phyloP scores from a whole-genome alignment of 2,888 invertebrate species.

The Caenorhabditis sp. region DNA sequence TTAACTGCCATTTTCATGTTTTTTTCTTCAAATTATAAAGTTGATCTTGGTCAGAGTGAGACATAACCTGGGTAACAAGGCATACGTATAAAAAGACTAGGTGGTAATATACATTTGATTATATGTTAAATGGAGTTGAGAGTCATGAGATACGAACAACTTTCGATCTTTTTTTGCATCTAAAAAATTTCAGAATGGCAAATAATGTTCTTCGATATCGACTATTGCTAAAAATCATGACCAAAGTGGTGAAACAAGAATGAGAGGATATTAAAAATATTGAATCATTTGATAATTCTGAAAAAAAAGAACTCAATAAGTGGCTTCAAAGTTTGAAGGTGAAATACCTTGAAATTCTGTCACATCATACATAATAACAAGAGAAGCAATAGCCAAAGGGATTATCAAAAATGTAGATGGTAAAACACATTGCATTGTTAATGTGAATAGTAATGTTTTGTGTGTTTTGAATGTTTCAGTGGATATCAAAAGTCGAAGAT shows the following conservation, averaged over 20 bases:
- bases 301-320: too few species aligned
- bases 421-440: not conserved
- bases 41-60: too few species aligned
- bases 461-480: not conserved
- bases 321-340: too few species aligned
- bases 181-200: not conserved
- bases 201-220: not conserved
- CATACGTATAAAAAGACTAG: too few species aligned
- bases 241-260: not conserved
- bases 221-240: not conserved
- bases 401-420: not conserved
- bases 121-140: not conserved
- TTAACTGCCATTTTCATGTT: not conserved
- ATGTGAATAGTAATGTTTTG: not conserved
- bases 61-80: too few species aligned
- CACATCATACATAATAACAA: not conserved
- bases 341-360: not conserved
- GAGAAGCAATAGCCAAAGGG: not conserved
- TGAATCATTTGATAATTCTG: not conserved
- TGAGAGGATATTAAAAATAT: not conserved
- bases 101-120: not conserved
- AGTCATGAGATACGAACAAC: not conserved
- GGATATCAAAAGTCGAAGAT: not conserved
- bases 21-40: not conserved
- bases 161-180: not conserved